phyloP scores from a whole-genome alignment of 1,140 invertebrate genomes.

The Apolygus lucorum region DNA sequence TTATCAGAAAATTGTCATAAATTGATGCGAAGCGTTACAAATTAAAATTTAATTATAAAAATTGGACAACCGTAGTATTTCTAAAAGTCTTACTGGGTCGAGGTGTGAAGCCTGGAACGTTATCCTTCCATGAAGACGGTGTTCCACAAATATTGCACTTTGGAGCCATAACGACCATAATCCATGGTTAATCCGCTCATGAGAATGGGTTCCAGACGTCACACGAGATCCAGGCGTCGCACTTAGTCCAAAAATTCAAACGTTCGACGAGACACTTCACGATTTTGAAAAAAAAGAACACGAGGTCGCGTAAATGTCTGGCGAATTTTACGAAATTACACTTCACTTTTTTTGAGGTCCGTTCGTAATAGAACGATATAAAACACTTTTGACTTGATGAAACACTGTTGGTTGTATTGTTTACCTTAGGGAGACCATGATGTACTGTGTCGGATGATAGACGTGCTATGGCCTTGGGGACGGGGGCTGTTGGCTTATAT shows the following conservation, averaged over 20 bases:
- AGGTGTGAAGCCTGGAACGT: constrained; percentile 5
- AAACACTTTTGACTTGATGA: not conserved
- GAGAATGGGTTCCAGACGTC: constrained; percentile 2
- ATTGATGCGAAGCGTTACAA: not conserved
- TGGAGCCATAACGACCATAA: too few species aligned
- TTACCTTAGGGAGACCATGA: constrained; percentile 13
- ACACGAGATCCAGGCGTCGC: not conserved
- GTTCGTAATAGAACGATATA: not conserved
- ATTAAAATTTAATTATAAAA: not conserved
- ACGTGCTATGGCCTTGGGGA: not conserved
- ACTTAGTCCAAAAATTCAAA: not conserved
- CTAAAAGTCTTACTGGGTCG: not conserved
- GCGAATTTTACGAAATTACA: not conserved
- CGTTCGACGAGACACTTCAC: not conserved
- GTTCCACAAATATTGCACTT: not conserved
- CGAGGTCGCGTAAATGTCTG: not conserved
- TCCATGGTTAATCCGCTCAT: not conserved
- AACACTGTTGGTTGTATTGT: not conserved
- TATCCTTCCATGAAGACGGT: not conserved
- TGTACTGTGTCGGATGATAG: constrained; percentile 7
- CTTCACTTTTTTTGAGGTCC: not conserved
- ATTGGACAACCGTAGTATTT: not conserved
- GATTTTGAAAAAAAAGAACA: not conserved
- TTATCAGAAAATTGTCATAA: not conserved
- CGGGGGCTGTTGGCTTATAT: not conserved